Evolutionary conservation across 1,140 invertebrate genomes (phyloP), one percentile per base, ranked within the genome.

Genomic region (Drosophila tsacasi): DNA sequence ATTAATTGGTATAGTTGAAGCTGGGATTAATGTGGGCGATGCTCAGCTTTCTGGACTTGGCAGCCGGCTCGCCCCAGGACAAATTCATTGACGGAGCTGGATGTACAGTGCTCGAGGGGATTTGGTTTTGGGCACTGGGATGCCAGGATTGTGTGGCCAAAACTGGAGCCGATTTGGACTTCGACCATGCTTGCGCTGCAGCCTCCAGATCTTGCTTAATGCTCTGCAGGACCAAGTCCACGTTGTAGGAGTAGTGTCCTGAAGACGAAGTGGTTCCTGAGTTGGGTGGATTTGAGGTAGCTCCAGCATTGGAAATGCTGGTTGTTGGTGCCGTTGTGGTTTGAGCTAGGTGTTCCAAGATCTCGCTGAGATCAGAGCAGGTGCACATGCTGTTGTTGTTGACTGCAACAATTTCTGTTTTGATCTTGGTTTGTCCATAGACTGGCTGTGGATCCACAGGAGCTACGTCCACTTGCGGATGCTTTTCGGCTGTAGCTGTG

Each of bases 161-260:
- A 1, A 59, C 30, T 2, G 76, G 54, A 3, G 63, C 37, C 17
- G 79, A 19, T 23, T 87, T 76, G 1, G 89, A 81, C 47, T 71
- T 83, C 3, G 90, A 90, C 90, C 90, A 92, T 13, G 84, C 82
- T 47, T 92, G 90, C 21, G 90, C 90, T 2, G 90, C 81, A 9
- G 81, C 74, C 60, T 92, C 90, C 52, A 92, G 68, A 65, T 92
- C 90, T 54, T 92, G 84, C 27, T 92, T 92, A 35, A 91, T 91
- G 65, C 85, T 86, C 69, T 92, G 90, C 49, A 91, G 37, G 0
- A 91, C 90, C 58, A 90, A 27, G 30, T 91, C 82, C 57, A 91
- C 77, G 39, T 91, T 91, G 66, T 89, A 91, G 2, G 89, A 91
- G 17, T 85, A 83, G 69, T 83, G 81, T 0, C 75, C 79, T 2